Base-by-base conservation (phyloP, 2,888 invertebrate species). In the Halictus quadricinctus region DNA sequence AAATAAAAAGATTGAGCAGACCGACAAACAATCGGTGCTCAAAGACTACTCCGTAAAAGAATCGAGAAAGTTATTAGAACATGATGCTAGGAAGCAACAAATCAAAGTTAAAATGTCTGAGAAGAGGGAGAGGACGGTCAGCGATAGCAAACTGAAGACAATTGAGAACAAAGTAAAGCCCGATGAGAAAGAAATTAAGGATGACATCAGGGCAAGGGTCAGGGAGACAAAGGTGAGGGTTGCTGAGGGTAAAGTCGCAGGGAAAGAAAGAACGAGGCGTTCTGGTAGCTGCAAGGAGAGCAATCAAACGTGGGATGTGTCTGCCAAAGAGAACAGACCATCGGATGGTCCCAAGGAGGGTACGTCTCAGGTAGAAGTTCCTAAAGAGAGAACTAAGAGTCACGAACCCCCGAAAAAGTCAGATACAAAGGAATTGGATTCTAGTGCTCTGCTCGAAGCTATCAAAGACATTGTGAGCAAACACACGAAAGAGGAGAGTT, bases 381-480 rank as follows among this genome's bases (percentile, higher is more conserved):
- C 72, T 46, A 92, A 90, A 80, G 89, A 90, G 10, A 85, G 84
- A 64, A 84, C 75, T 81, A 88, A 86, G 15, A 74, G 80, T 12
- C 46, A 60, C 0, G 91, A 91, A 70, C 29, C 70, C 18, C 8
- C 25, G 6, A 91, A 86, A 69, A 91, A 89, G 69, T 82, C 87
- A 15, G 90, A 92, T n/a, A n/a, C 85, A 6, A 90, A 90, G 69
- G 87, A 91, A 18, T 66, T 21, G 12, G 93, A 94, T 85, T 86
- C 92, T 8, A 88, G 91, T 21, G 87, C 88, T 5, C 88, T 94
- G 64, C 81, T 94, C 12, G 93, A 85, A 81, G 91, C 92, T 10
- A 91, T 94, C 8, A 94, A 94, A 76, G 94, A 94, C 72, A 79
- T 94, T 8, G 88, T 94, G 15, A 93, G 92, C 54, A 89, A 88